Conservation (phyloP, 2,797 vertebrate species). For the Cheirogaleus major region DNA sequence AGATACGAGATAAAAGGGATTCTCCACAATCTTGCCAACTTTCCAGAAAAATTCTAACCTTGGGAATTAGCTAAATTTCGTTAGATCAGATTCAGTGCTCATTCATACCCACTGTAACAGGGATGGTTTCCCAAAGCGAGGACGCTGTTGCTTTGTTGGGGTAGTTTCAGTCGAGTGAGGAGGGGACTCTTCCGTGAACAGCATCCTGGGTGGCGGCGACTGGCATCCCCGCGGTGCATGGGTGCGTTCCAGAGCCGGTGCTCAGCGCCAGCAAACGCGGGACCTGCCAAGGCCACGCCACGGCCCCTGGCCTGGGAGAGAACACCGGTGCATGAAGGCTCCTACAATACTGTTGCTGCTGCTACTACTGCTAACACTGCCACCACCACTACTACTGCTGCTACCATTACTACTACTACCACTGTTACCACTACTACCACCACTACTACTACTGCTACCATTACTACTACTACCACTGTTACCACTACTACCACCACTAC, state of each 20-base stretch:
- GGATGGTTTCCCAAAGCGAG: neutral
- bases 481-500: too few relatives aligned
- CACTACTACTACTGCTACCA: neutral
- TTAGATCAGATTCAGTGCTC: neutral
- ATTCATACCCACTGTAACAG: neutral
- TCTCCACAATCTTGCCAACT: neutral
- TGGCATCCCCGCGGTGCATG: fast-evolving
- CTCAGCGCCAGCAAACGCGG: too few relatives aligned
- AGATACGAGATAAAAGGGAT: too few relatives aligned
- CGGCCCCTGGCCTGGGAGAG: neutral
- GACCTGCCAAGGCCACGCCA: neutral
- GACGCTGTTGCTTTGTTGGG: neutral
- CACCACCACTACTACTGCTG: too few relatives aligned
- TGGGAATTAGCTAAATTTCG: neutral
- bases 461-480: fast-evolving
- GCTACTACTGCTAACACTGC: neutral
- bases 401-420: too few relatives aligned
- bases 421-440: fast-evolving
- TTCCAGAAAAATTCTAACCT: neutral
- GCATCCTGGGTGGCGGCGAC: neutral
- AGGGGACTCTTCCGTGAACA: neutral
- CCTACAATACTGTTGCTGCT: neutral
- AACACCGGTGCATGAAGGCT: too few relatives aligned
- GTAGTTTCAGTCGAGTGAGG: neutral
- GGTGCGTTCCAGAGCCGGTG: neutral